These are phyloP conservation scores for Stigmatopora nigra DNA, from an alignment of 2,113 vertebrate genomes.

Conservation along the genomic window DNA sequence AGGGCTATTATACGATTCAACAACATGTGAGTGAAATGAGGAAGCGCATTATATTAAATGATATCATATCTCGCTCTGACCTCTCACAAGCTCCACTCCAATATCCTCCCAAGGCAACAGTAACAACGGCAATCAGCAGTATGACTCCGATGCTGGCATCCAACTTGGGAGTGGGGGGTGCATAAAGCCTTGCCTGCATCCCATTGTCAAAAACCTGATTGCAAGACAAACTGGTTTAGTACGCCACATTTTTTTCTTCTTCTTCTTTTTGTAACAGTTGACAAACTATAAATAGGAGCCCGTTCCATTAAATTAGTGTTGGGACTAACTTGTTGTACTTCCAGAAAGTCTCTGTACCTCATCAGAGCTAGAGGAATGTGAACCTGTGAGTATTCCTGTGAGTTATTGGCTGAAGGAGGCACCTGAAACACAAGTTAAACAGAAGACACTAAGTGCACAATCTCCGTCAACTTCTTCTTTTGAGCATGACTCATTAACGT, in stretches of 20 bases:
- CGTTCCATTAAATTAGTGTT: too few species aligned
- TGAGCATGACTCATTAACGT: background rate
- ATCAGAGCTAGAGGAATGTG: slow-evolving; percentile 81
- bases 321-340: slow-evolving; percentile 74
- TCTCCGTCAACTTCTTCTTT: slow-evolving; percentile 16
- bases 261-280: background rate
- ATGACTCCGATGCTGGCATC: slow-evolving; percentile 83
- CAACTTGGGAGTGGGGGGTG: slow-evolving; percentile 68
- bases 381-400: slow-evolving; percentile 67
- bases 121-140: slow-evolving; percentile 82
- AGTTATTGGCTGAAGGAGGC: slow-evolving; percentile 71
- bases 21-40: too few species aligned
- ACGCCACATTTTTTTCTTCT: background rate
- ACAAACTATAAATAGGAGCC: background rate
- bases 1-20: too few species aligned
- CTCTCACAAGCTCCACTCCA: slow-evolving; percentile 86
- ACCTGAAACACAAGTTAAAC: slow-evolving; percentile 53
- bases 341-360: slow-evolving; percentile 73
- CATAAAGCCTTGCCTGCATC: slow-evolving; percentile 77
- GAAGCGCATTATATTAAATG: too few species aligned
- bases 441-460: slow-evolving; percentile 4
- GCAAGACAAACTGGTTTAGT: background rate
- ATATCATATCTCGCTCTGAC: slow-evolving; percentile 30
- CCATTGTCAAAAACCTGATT: slow-evolving; percentile 70
- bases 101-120: slow-evolving; percentile 82